Base-by-base conservation (phyloP, 1,140 invertebrate species). In the Andricus grossulariae region DNA sequence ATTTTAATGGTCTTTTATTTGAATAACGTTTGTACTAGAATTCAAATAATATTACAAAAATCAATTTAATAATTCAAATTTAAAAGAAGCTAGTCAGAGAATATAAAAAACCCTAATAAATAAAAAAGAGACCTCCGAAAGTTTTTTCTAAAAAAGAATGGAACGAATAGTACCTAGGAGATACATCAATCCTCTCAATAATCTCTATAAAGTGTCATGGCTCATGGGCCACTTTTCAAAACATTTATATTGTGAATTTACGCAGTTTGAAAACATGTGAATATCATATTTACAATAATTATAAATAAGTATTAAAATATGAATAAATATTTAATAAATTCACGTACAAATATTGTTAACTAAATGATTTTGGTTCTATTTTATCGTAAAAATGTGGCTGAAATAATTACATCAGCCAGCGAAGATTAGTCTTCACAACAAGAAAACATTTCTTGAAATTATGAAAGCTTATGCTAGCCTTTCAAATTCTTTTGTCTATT, bases 391-490 rank as follows among this genome's bases (percentile, higher is more conserved):
- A 54, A 54, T 54, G 52, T 54, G 2, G n/a, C 52, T 6, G 16
- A 54, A 18, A 54, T 18, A 54, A 54, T 54, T 15, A 54, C 52
- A 18, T 54, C 52, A 3, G 19, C 19, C 19, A 54, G 19, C 19
- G 52, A 11, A 54, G 52, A 54, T 54, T 54, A 18, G 52, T 54
- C 52, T 12, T 0, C 16, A 10, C 18, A 70, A 11, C 19, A 52
- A 2, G 45, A 71, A 1, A 8, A 70, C 0, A 6, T 71, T 51
- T 25, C 50, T 55, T 0, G 7, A 52, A 13, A 54, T 81, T 3
- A 74, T 82, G 74, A 78, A n/a, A 15, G 75, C 76, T 4, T 76
- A 79, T 51, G 77, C 50, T 2, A 25, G 25, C 25, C 25, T 25
- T 25, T 25, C 25, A 25, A 25, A 25, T 25, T 25, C 25, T 16